Base-by-base conservation (phyloP, 1,140 invertebrate species). In the Coptotermes formosanus region DNA sequence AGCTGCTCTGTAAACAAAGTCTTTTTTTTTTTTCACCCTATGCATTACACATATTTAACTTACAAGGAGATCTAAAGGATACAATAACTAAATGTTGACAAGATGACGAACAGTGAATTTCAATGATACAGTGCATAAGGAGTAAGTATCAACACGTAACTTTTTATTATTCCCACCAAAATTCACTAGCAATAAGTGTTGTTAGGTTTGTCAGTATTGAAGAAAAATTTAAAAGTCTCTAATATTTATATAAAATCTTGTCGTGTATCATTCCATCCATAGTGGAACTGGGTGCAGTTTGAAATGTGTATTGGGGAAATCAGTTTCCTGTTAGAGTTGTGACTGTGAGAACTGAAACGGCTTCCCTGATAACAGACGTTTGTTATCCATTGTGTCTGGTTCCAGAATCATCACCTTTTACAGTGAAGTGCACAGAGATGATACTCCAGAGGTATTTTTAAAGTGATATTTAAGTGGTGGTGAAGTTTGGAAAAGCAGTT, bases 161-260 rank as follows among this genome's bases (percentile, higher is more conserved):
- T 32, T 86, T 83, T 87, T 87, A 85, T 88, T 86, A 82, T 82
- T 82, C 86, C 86, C 86, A 87, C 85, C 85, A 87, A 87, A 85
- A 88, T 88, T 88, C 87, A 86, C 85, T 88, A 88, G 87, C 87
- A 88, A 88, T 88, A 88, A 88, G 85, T 88, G 87, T 88, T 88
- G 82, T 82, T 87, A 86, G 83, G 87, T 88, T 87, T 87, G 81
- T 87, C 86, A 87, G 86, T 87, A 87, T 87, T 88, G 86, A 87
- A 87, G 85, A 82, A 83, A 85, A 52, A 85, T n/a, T 55, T 83
- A 82, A 38, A 83, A 55, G 85, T 87, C 84, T 87, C 64, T 86
- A 81, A 87, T 84, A 86, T n/a, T 52, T 87, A 82, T 82, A 75
- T 83, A 59, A 88, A 83, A 88, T 87, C 83, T 87, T 83, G 86